A percentile compares a stretch with the other conserved stretches of the same genome.
phyloP scores from a whole-genome alignment of 2,113 vertebrate genomes.

The Vulpes vulpes region DNA sequence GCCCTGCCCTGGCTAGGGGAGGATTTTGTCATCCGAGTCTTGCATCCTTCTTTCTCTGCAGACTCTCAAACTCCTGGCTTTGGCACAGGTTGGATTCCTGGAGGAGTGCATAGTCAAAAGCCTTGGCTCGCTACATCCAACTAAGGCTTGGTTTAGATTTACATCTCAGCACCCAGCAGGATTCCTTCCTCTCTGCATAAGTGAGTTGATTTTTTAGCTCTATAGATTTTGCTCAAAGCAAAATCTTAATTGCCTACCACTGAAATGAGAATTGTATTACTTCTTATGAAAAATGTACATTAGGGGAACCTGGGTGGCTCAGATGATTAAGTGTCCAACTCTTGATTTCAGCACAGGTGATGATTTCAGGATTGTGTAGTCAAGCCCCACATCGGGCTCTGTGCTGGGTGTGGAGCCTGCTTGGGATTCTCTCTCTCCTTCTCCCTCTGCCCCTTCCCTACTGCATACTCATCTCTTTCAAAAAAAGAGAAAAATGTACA shows the following conservation, averaged over 20 bases:
- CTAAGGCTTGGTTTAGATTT: neutral
- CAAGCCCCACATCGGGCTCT: neutral
- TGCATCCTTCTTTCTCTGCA: neutral
- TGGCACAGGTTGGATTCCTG: neutral
- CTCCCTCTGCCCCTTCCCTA: neutral
- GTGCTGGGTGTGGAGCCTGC: neutral
- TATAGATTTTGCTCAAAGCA: neutral
- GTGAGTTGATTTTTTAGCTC: neutral
- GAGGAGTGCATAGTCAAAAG: rapidly evolving
- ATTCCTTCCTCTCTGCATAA: neutral
- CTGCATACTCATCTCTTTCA: neutral
- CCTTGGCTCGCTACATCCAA: neutral
- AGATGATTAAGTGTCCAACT: neutral
- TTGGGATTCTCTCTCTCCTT: neutral
- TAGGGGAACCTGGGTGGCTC: neutral
- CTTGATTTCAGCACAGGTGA: neutral
- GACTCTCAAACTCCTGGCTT: neutral
- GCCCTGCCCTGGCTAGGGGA: neutral
- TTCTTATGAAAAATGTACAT: neutral
- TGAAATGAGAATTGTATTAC: neutral
- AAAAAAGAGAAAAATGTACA: neutral
- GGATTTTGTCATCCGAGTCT: neutral
- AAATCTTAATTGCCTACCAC: neutral
- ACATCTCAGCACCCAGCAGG: neutral
- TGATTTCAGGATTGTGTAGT: neutral